A percentile compares a stretch with the other conserved stretches of the same genome.
Evolutionary conservation across 2,888 invertebrate species (phyloP).

Genomic region (Ophraella communa): DNA sequence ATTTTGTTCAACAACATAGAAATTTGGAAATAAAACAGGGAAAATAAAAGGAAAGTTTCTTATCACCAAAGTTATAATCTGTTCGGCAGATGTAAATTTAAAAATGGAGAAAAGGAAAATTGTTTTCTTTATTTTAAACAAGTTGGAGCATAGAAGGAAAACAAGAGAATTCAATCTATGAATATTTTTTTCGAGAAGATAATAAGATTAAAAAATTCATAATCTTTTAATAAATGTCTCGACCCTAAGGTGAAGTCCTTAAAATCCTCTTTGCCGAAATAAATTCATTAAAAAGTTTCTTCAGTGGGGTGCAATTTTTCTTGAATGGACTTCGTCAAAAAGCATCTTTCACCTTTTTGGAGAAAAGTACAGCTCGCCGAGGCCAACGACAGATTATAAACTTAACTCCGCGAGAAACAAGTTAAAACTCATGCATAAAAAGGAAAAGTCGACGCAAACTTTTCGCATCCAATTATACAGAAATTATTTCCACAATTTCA

Average conservation of each 20-base stretch:
- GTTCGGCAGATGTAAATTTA: too few relatives aligned
- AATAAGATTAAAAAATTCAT: too few relatives aligned
- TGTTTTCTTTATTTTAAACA: too few relatives aligned
- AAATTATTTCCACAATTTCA: slow-evolving; percentile 21
- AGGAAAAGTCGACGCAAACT: slow-evolving; percentile 13
- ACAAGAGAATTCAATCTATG: too few relatives aligned
- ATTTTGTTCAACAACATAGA: background rate
- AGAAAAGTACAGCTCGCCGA: background rate
- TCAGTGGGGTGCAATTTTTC: background rate
- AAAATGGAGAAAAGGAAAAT: too few relatives aligned
- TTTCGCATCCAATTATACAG: slow-evolving; percentile 20
- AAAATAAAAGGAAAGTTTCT: background rate
- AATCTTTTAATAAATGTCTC: background rate
- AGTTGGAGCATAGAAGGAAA: too few relatives aligned
- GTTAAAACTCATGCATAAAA: slow-evolving; percentile 13
- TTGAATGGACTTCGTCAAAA: background rate
- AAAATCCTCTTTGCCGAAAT: background rate
- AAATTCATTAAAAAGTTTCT: background rate
- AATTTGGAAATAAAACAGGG: too few relatives aligned
- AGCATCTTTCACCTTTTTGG: background rate
- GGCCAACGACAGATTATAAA: slow-evolving; percentile 12
- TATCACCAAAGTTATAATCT: background rate
- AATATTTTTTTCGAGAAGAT: too few relatives aligned
- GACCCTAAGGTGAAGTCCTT: too few relatives aligned
- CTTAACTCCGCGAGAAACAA: slow-evolving; percentile 14